Conservation (phyloP, 2,113 vertebrate species). For the Hippocampus guttulatus region DNA sequence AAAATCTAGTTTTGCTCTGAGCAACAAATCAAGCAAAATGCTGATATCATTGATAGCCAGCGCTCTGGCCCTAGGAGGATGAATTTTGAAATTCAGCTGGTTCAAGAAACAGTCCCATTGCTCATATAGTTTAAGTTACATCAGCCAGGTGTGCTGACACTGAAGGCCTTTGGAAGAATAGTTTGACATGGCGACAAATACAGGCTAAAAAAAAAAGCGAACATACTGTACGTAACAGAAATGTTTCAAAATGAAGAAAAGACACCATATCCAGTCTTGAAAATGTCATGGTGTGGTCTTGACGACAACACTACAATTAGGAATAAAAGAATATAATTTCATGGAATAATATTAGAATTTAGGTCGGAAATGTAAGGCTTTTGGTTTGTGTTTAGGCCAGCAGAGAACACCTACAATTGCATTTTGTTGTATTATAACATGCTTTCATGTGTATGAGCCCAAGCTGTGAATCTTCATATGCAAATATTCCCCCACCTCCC, state of each 20-base stretch:
- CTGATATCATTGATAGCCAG: neutral
- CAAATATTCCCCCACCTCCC: neutral
- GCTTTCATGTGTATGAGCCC: neutral
- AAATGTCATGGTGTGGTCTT: too few species aligned
- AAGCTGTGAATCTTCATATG: neutral
- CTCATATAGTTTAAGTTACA: too few species aligned
- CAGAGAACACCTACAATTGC: neutral
- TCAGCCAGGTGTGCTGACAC: too few species aligned
- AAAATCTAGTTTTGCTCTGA: neutral
- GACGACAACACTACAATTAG: too few species aligned
- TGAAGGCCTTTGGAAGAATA: too few species aligned
- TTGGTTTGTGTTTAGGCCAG: neutral
- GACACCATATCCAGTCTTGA: too few species aligned
- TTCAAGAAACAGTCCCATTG: too few species aligned
- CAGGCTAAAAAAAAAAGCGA: too few species aligned
- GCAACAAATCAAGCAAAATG: neutral
- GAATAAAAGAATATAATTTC: neutral
- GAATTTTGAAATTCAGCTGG: neutral
- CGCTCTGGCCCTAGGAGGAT: too few species aligned
- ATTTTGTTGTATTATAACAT: neutral
- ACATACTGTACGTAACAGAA: too few species aligned
- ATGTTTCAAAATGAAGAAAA: too few species aligned
- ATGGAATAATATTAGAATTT: neutral
- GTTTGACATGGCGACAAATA: too few species aligned
- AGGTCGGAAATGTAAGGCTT: neutral